These are phyloP conservation scores for Oligia fasciuncula DNA, from an alignment of 2,888 invertebrate species.

Conservation along the genomic window DNA sequence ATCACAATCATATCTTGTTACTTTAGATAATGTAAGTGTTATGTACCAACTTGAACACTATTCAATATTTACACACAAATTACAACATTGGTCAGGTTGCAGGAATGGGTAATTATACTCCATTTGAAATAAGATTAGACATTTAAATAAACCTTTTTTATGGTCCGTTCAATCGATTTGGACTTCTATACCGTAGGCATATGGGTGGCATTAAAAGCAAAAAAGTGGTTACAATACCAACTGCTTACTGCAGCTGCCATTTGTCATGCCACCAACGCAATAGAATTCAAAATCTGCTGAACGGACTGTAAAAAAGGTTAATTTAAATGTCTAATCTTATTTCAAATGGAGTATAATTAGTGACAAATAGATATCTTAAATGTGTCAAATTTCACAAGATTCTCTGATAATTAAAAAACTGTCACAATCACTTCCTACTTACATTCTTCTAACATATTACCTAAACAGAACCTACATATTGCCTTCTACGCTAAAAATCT, in stretches of 20 bases:
- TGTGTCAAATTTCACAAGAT: constrained; percentile 27
- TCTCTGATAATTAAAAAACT: constrained; percentile 19
- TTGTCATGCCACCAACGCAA: too few relatives aligned
- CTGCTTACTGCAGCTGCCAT: too few relatives aligned
- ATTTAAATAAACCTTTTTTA: too few relatives aligned
- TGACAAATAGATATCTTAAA: not conserved
- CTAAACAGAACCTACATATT: not conserved
- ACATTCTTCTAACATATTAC: not conserved
- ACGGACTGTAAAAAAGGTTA: too few relatives aligned
- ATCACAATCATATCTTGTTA: constrained; percentile 32
- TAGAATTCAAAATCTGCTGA: too few relatives aligned
- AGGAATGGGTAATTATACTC: not conserved
- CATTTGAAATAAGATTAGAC: too few relatives aligned
- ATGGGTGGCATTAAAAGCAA: too few relatives aligned
- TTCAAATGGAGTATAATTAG: not conserved
- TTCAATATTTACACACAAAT: constrained; percentile 17
- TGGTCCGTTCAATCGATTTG: too few relatives aligned
- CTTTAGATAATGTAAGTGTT: constrained; percentile 14
- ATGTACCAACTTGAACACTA: constrained; percentile 1
- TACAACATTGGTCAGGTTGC: constrained; percentile 2
- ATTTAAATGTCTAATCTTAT: too few relatives aligned
- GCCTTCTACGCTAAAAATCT: not conserved
- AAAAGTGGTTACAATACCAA: too few relatives aligned
- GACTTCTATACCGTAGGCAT: too few relatives aligned
- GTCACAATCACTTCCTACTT: constrained; percentile 33